phyloP scores from a whole-genome alignment of 2,888 invertebrate species.

The Heteropelma amictum region DNA sequence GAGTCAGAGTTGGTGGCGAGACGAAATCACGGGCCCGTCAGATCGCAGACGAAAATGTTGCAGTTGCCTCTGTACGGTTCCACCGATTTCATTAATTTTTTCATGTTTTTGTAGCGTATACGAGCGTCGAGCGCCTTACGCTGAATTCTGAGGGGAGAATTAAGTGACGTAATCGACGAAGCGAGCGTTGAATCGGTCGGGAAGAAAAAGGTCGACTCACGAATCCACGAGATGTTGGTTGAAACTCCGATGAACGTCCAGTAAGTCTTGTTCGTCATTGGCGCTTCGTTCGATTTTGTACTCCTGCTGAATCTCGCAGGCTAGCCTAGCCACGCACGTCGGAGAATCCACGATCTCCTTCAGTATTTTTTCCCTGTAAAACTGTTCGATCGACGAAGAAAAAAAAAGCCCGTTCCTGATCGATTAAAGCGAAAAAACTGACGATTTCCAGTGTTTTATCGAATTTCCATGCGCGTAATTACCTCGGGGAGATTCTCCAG shows the following conservation, averaged over 20 bases:
- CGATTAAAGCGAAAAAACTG: neutral
- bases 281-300: slow-evolving; percentile 66
- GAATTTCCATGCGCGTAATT: neutral
- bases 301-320: slow-evolving; percentile 73
- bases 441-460: neutral
- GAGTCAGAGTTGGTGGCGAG: too few species aligned
- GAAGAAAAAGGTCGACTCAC: slow-evolving; percentile 60
- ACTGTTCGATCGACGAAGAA: slow-evolving; percentile 17
- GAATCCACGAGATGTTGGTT: slow-evolving; percentile 67
- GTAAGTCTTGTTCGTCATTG: slow-evolving; percentile 40
- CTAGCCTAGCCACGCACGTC: slow-evolving; percentile 71
- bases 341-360: slow-evolving; percentile 62
- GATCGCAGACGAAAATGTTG: slow-evolving; percentile 61
- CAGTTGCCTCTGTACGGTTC: slow-evolving; percentile 61
- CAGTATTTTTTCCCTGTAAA: slow-evolving; percentile 37
- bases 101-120: slow-evolving; percentile 63
- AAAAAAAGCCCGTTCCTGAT: neutral
- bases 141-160: slow-evolving; percentile 66
- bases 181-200: neutral
- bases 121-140: slow-evolving; percentile 65
- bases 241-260: slow-evolving; percentile 60
- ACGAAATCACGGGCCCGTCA: slow-evolving; percentile 27
- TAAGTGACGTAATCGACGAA: neutral
- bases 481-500: slow-evolving; percentile 66
- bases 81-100: slow-evolving; percentile 68